Percentiles rank a stretch among this genome's conserved stretches.
Conservation (phyloP, 2,113 vertebrate species). For the Otocyon megalotis region DNA sequence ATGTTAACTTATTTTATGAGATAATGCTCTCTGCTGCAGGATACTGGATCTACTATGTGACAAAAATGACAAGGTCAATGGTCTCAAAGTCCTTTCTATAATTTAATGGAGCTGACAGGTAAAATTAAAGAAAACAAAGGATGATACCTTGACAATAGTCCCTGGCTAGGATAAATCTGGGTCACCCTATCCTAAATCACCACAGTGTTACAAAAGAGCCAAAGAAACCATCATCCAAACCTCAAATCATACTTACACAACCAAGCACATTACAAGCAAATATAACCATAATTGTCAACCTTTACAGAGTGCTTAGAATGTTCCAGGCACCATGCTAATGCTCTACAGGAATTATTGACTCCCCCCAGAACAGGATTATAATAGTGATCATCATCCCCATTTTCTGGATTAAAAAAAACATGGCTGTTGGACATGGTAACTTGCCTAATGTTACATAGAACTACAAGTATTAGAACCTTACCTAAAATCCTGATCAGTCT, state of each 20-base stretch:
- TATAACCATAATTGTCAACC: not conserved
- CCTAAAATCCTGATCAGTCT: not conserved
- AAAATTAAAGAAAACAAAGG: not conserved
- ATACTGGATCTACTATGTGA: not conserved
- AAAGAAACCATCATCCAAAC: not conserved
- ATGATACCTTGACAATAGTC: not conserved
- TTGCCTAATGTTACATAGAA: not conserved
- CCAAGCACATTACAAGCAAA: not conserved
- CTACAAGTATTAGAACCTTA: not conserved
- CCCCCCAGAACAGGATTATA: not conserved
- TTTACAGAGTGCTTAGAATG: not conserved
- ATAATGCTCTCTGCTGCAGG: not conserved
- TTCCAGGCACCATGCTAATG: not conserved
- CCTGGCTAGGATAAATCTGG: not conserved
- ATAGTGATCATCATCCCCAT: not conserved
- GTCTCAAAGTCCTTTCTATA: not conserved
- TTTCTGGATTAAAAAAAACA: not conserved
- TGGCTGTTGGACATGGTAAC: not conserved
- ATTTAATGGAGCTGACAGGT: conserved; percentile 5
- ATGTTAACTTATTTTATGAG: not conserved
- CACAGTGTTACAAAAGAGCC: not conserved
- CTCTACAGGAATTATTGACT: not conserved
- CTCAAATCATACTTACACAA: not conserved
- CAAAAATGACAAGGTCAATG: not conserved
- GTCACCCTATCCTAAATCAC: not conserved